Percentiles rank a stretch among this genome's conserved stretches.
These are phyloP conservation scores for Eptatretus atami DNA, from an alignment of 2,797 vertebrate species.

Conservation along the genomic window DNA sequence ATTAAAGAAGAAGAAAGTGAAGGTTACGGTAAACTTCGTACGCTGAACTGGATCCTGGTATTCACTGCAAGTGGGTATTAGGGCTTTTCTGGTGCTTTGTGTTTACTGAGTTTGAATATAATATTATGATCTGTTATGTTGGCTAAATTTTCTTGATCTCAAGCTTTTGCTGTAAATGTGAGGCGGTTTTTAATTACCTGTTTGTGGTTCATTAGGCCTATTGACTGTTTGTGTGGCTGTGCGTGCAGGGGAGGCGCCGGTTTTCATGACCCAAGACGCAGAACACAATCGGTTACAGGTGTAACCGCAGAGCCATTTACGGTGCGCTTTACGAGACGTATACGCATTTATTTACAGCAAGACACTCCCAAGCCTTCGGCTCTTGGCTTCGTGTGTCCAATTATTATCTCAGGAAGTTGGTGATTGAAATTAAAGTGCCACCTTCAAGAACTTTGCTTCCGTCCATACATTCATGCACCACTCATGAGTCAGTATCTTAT, in stretches of 20 bases:
- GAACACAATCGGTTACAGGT: conserved; percentile 19
- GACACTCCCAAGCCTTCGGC: conserved; percentile 18
- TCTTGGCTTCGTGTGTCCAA: conserved; percentile 22
- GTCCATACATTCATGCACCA: conserved; percentile 20
- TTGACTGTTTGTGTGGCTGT: neutral
- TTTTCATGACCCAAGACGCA: conserved; percentile 15
- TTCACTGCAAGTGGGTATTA: too few species aligned
- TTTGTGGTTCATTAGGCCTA: too few species aligned
- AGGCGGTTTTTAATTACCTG: too few species aligned
- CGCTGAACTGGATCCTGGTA: too few species aligned
- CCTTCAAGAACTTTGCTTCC: conserved; percentile 23
- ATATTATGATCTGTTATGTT: too few species aligned
- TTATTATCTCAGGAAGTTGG: conserved; percentile 22
- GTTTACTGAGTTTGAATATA: too few species aligned
- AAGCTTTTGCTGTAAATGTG: too few species aligned
- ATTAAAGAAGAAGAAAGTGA: too few species aligned
- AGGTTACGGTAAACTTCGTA: too few species aligned
- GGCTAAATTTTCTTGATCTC: too few species aligned
- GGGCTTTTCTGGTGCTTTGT: too few species aligned
- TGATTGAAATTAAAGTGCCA: conserved; percentile 19
- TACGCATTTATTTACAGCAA: conserved; percentile 13
- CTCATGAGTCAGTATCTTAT: conserved; percentile 26
- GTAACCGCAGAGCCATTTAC: conserved; percentile 22
- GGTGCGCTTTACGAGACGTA: conserved; percentile 21
- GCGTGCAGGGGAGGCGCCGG: conserved; percentile 14